Percentiles rank a stretch among this genome's conserved stretches.
Evolutionary conservation across 2,888 invertebrate genomes (phyloP).

Genomic region (Crematogaster levior): DNA sequence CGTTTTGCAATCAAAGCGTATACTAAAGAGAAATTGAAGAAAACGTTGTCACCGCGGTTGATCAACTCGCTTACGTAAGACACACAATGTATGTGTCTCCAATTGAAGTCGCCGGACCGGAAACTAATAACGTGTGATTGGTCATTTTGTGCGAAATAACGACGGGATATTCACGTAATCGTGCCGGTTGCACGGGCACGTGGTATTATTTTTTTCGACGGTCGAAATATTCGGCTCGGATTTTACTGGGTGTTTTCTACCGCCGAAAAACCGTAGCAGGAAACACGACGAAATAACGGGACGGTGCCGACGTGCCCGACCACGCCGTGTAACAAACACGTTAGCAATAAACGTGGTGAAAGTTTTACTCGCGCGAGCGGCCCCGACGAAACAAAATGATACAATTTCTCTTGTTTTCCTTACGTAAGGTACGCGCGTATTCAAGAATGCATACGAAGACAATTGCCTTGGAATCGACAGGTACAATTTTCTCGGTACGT

Average conservation of each 20-base stretch:
- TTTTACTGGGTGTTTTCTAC: constrained; percentile 20
- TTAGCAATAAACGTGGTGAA: constrained; percentile 78
- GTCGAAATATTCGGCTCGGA: no score
- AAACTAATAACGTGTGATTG: constrained; percentile 34
- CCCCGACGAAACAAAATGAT: constrained; percentile 73
- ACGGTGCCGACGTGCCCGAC: constrained; percentile 46
- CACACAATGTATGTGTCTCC: constrained; percentile 5
- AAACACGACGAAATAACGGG: constrained; percentile 43
- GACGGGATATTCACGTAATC: not conserved
- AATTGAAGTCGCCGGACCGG: constrained; percentile 14
- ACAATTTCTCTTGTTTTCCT: constrained; percentile 79
- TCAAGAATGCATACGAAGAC: not conserved
- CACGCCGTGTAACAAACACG: constrained; percentile 58
- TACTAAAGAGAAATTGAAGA: constrained; percentile 28
- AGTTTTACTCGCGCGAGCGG: constrained; percentile 71
- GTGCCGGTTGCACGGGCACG: not conserved
- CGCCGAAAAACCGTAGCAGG: constrained; percentile 38
- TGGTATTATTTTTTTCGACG: not conserved
- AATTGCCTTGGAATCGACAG: not conserved
- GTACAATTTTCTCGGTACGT: constrained; percentile 3
- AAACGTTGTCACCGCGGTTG: not conserved
- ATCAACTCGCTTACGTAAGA: constrained; percentile 32
- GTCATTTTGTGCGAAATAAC: not conserved
- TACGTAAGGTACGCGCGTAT: constrained; percentile 65
- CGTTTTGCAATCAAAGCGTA: not conserved